Conservation (phyloP, 2,113 vertebrate species). For the Paramisgurnus dabryanus region DNA sequence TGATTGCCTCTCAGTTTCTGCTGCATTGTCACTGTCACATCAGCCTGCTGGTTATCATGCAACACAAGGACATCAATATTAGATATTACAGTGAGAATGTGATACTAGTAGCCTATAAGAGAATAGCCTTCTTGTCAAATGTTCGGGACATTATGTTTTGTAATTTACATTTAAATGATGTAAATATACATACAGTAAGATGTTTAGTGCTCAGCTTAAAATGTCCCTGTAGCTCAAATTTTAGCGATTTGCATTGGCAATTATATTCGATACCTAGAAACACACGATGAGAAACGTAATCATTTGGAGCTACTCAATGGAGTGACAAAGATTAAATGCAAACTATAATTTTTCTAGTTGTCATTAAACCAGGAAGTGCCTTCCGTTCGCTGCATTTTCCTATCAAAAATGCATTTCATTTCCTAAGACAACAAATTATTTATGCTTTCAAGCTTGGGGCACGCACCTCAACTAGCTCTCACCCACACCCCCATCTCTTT, state of each 20-base stretch:
- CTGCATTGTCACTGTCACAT: slow-evolving; percentile 26
- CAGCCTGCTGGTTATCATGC: slow-evolving; percentile 35
- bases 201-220: neutral
- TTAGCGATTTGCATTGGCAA: no score
- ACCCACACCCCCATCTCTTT: slow-evolving; percentile 5
- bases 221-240: no score
- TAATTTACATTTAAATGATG: neutral
- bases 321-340: neutral
- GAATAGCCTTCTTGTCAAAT: neutral
- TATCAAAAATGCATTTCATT: slow-evolving; percentile 20
- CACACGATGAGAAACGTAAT: no score
- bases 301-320: neutral
- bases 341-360: neutral
- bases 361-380: neutral
- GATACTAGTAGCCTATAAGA: neutral
- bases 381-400: neutral
- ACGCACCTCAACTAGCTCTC: slow-evolving; percentile 34
- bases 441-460: slow-evolving; percentile 34
- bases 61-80: slow-evolving; percentile 28
- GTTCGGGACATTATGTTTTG: neutral
- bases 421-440: slow-evolving; percentile 33
- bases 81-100: slow-evolving; percentile 7
- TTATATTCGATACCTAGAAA: no score
- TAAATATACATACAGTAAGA: neutral
- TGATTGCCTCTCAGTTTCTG: slow-evolving; percentile 36